Conservation (phyloP, 2,888 invertebrate species). For the Xylophagus ater region DNA sequence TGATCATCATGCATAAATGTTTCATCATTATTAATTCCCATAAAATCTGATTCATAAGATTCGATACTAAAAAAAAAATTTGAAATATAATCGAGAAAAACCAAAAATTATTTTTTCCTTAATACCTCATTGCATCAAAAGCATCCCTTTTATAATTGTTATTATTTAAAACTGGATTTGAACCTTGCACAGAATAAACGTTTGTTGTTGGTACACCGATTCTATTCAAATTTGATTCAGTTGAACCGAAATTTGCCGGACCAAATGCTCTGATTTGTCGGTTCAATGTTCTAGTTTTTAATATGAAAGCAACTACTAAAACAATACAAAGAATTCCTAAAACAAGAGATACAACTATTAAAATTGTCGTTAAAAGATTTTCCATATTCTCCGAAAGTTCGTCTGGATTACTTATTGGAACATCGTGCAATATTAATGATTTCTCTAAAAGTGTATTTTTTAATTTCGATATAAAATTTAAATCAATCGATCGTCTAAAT, state of each 20-base stretch:
- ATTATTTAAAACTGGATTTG: constrained; percentile 58
- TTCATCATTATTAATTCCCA: constrained; percentile 55
- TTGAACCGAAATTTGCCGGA: constrained; percentile 49
- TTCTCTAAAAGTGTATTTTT: constrained; percentile 34
- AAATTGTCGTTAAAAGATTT: constrained; percentile 41
- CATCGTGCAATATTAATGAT: constrained; percentile 40
- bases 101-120: background rate
- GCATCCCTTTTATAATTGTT: constrained; percentile 10
- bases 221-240: constrained; percentile 44
- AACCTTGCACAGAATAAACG: constrained; percentile 56
- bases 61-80: constrained; percentile 39
- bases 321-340: constrained; percentile 43
- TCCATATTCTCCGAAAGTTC: constrained; percentile 31
- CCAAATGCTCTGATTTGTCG: constrained; percentile 51
- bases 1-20: constrained; percentile 17
- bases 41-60: constrained; percentile 46
- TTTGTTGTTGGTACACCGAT: constrained; percentile 54
- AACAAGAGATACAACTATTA: constrained; percentile 44
- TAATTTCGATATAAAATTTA: constrained; percentile 38
- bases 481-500: constrained; percentile 41
- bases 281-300: constrained; percentile 47
- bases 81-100: constrained; percentile 1
- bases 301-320: constrained; percentile 44
- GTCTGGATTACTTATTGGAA: constrained; percentile 35
- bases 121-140: constrained; percentile 14